These are phyloP conservation scores for Bathynomus jamesi DNA, from an alignment of 1,140 invertebrate species.

Conservation along the genomic window DNA sequence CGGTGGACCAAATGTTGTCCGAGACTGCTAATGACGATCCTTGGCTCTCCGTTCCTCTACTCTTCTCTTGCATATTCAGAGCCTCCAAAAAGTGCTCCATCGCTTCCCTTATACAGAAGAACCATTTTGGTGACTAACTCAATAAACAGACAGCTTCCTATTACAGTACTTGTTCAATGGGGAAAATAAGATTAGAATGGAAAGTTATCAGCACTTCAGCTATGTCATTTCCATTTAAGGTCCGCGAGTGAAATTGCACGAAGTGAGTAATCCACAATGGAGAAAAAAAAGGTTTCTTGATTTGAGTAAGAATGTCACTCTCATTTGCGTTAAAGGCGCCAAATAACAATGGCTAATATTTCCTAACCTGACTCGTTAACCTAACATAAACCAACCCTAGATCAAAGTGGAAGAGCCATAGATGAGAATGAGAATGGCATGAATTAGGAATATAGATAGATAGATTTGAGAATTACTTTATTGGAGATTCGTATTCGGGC, in stretches of 20 bases:
- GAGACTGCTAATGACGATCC: constrained; percentile 57
- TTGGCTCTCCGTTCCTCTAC: constrained; percentile 50
- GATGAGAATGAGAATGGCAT: too few relatives aligned
- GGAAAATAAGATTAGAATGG: not conserved
- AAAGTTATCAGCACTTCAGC: not conserved
- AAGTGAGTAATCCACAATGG: not conserved
- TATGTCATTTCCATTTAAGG: not conserved
- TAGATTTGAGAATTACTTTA: too few relatives aligned
- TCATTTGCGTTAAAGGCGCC: too few relatives aligned
- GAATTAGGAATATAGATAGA: too few relatives aligned
- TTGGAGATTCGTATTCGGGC: too few relatives aligned
- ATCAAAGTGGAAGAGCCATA: too few relatives aligned
- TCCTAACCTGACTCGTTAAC: not conserved
- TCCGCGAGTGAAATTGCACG: too few relatives aligned
- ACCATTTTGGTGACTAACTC: too few relatives aligned
- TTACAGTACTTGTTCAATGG: not conserved
- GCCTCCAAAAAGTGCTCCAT: constrained; percentile 90
- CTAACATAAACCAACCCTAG: too few relatives aligned
- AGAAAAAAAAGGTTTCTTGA: not conserved
- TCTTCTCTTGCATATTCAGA: constrained; percentile 82
- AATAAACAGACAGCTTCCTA: not conserved
- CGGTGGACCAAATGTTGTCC: constrained; percentile 87
- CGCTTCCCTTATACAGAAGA: constrained; percentile 65
- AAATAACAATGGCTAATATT: too few relatives aligned
- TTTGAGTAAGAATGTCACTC: too few relatives aligned